Evolutionary conservation across 1,140 invertebrate genomes (phyloP), one percentile per base, ranked within the genome.

Genomic region (Sarcophaga bullata): DNA sequence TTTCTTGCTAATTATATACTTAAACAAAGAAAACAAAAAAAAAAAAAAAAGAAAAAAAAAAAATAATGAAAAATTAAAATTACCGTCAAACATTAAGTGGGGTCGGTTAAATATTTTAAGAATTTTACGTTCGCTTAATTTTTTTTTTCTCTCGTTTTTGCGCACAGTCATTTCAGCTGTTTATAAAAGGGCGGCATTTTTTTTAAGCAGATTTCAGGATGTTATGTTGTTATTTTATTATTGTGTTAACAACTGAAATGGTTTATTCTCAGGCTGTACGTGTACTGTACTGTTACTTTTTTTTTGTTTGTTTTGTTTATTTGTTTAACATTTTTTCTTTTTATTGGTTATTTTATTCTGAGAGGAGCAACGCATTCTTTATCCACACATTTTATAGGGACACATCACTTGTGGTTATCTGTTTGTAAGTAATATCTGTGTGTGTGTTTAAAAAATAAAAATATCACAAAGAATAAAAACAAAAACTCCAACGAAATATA

Each of bases 391-490:
- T 62, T 68, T 68, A 25, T 68, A 68, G 62, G 19, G 4, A 37
- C 25, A 37, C 62, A 8, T 68, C 62, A 19, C 62, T 6, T 68
- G 17, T 10, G 19, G 4, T 37, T 37, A 37, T 19, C 19, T 68
- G 62, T 68, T 68, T 68, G 62, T 68, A 68, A 68, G 19, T 68
- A 68, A 68, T 68, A 68, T 68, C 19, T 68, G 17, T 68, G 19
- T 68, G 62, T 68, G 25, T 37, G n/a, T n/a, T n/a, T n/a, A n/a
- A 37, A 37, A 37, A 37, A 37, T 37, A 37, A 37, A 37, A n/a
- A n/a, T n/a, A n/a, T n/a, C n/a, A n/a, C n/a, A n/a, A n/a, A n/a
- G n/a, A n/a, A n/a, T n/a, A n/a, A 37, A 37, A 37, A 37, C 19
- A 68, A 68, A 68, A 19, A 68, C 62, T 10, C 19, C 10, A 68